Evolutionary conservation across 2,797 vertebrate genomes (phyloP), one percentile per base, ranked within the genome.

Genomic region (Darevskia mixta): DNA sequence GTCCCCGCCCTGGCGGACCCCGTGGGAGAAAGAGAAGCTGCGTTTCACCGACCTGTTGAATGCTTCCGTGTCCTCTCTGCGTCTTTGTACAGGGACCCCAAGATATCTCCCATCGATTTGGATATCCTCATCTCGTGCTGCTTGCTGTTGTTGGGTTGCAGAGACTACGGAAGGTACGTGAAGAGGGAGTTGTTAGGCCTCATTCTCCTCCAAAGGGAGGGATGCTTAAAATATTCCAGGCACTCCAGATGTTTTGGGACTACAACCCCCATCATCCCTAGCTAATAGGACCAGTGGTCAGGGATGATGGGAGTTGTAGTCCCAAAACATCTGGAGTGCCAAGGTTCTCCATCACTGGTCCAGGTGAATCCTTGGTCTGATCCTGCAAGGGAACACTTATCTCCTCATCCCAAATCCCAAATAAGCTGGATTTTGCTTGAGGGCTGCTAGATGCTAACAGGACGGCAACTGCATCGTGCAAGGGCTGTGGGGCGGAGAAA

Each of bases 111-210:
- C 94, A 98, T 97, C 27, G 98, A 99, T 86, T 97, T 97, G 25
- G 98, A 98, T 82, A 98, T 98, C 93, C 96, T 98, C 98, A 98
- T 98, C 93, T 99, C 98, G 0, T 98, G 98, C 95, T 98, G 98
- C 88, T 98, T 99, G 94, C 98, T 98, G 96, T 97, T 97, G 95
- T 97, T 98, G 7, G 98, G 98, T 95, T 98, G 98, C 45, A 98
- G 96, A 90, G 98, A 97, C 98, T 98, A 83, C 5, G 20, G 87
- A 94, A 27, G 15, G 88, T 69, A 93, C n/a, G 49, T 0, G 13
- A 15, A 93, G 83, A 93, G 61, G 79, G 67, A 93, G 90, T 10
- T 27, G 79, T 91, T 9, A 94, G 85, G 85, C 17, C 32, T 45
- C 78, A 8, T 86, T 25, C 82, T 20, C 23, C 8, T 11, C 7